Percentiles rank a stretch among this genome's conserved stretches.
Evolutionary conservation across 2,113 vertebrate genomes (phyloP).

Genomic region (Nymphicus hollandicus): DNA sequence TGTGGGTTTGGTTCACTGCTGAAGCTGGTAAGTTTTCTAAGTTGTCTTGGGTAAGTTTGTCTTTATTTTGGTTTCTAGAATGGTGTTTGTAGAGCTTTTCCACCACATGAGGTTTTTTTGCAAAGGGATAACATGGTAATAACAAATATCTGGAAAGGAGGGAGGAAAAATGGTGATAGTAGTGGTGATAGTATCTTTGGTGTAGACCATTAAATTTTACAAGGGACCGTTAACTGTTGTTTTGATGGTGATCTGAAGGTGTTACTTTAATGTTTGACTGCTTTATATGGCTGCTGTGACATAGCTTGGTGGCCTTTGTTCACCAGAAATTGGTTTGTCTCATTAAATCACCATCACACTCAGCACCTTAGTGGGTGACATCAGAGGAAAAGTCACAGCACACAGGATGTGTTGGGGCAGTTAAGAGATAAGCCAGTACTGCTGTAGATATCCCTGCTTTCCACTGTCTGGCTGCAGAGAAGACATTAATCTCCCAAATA

Average conservation of each 20-base stretch:
- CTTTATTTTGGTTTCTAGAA: neutral
- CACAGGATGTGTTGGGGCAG: neutral
- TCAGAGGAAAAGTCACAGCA: neutral
- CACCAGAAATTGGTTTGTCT: neutral
- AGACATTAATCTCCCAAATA: neutral
- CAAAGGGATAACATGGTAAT: neutral
- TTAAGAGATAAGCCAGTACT: neutral
- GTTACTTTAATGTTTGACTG: neutral
- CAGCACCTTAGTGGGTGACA: neutral
- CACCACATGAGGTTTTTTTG: neutral
- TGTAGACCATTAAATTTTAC: neutral
- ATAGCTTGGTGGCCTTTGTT: neutral
- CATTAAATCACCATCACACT: neutral
- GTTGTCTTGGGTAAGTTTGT: neutral
- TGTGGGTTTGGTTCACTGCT: accelerated
- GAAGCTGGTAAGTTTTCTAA: neutral
- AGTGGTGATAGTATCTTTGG: neutral
- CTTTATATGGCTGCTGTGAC: neutral
- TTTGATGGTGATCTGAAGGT: neutral
- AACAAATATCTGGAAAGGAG: neutral
- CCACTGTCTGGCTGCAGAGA: neutral
- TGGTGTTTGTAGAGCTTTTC: neutral
- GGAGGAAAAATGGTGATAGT: neutral
- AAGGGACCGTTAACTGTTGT: neutral
- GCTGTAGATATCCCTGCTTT: accelerated